Base-by-base conservation (phyloP, 2,797 vertebrate species). In the Melopsittacus undulatus region DNA sequence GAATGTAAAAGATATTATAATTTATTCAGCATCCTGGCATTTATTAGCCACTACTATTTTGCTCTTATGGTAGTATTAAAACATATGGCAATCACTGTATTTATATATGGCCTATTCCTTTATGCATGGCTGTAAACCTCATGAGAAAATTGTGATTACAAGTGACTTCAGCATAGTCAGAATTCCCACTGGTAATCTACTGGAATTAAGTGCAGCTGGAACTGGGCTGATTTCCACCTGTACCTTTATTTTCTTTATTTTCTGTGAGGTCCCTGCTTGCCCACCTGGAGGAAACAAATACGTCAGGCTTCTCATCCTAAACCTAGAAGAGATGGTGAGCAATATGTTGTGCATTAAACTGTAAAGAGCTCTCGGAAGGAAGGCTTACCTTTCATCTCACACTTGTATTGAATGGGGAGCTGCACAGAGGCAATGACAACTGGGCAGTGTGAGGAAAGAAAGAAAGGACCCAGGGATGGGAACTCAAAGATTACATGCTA, bases 361-460 rank as follows among this genome's bases (percentile, higher is more conserved):
- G 49, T 24, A 86, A 48, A 89, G 27, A 72, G 14, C 7, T 48
- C 32, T 90, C 13, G 26, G 77, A 52, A 83, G n/a, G 24, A 79
- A 79, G n/a, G 80, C 2, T 30, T 64, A 16, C 13, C 40, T 80
- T 75, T 49, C 23, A 40, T 34, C 34, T 86, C 67, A 29, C 18
- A 22, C 21, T 61, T 40, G 24, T 30, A 68, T 11, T 43, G 42
- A 78, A 43, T 0, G 8, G 40, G 29, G 13, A 69, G 14, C 34
- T 32, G 12, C 30, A 24, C 62, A 86, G 72, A 74, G 42, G 32
- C 38, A 83, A 11, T 0, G 1, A 43, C 27, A 64, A 20, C 12
- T 3, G 13, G 43, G 38, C 62, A 36, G 36, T 3, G 13, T 0
- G 6, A 70, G 27, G 49, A 0, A 1, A 23, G 52, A 62, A 36